Percentiles rank a stretch among this genome's conserved stretches.
Evolutionary conservation across 2,113 vertebrate species (phyloP).

Genomic region (Leucopsar rothschildi): DNA sequence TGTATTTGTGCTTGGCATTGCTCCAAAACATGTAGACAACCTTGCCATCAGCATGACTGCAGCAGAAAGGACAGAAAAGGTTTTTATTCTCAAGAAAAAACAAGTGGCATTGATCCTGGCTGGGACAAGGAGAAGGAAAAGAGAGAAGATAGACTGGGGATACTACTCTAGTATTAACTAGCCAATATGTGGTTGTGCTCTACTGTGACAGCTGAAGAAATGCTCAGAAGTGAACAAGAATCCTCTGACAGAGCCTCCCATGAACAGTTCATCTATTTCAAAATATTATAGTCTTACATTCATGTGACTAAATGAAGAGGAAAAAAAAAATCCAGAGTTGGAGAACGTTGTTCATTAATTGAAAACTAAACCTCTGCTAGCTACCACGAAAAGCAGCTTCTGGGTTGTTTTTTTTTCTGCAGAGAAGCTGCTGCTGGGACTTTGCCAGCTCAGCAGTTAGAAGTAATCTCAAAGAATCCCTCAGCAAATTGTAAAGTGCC

Average conservation of each 20-base stretch:
- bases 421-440: not conserved
- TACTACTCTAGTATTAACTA: not conserved
- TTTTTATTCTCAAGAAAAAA: not conserved
- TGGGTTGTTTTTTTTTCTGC: not conserved
- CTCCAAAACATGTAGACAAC: not conserved
- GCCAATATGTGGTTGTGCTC: not conserved
- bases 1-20: not conserved
- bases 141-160: not conserved
- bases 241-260: not conserved
- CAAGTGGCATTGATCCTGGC: not conserved
- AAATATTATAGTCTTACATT: not conserved
- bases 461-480: constrained; percentile 39
- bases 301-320: not conserved
- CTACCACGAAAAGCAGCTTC: not conserved
- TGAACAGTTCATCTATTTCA: not conserved
- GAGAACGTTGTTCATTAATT: not conserved
- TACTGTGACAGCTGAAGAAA: not conserved
- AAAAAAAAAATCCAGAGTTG: not conserved
- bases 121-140: not conserved
- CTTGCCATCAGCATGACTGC: not conserved
- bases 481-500: constrained; percentile 20
- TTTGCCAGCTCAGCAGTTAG: constrained; percentile 32
- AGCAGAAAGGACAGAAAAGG: not conserved
- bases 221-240: not conserved
- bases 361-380: not conserved